Percentiles rank a stretch among this genome's conserved stretches.
These are phyloP conservation scores for Synergus japonicus DNA, from an alignment of 2,888 invertebrate genomes.

Conservation along the genomic window DNA sequence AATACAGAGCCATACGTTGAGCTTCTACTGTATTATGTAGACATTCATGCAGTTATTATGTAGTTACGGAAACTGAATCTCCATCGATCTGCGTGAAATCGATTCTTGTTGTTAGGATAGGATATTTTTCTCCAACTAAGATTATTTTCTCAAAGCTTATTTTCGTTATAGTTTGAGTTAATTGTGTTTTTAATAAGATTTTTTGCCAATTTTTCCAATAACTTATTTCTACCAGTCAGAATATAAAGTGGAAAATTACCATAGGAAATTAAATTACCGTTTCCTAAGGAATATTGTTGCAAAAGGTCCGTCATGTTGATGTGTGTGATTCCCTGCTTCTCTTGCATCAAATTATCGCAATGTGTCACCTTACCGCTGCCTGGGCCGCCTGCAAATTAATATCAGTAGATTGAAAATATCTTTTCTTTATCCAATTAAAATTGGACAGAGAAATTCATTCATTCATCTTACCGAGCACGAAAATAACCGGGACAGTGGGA, in stretches of 20 bases:
- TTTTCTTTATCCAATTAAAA: neutral
- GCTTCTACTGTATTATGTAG: neutral
- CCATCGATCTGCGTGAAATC: conserved; percentile 50
- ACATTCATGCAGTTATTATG: neutral
- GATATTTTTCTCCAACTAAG: no score
- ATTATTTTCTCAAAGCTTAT: no score
- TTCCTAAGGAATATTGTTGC: conserved; percentile 93
- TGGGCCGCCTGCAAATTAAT: conserved; percentile 87
- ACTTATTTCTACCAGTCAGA: neutral
- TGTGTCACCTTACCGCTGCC: conserved; percentile 99
- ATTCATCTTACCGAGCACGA: conserved; percentile 85
- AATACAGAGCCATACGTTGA: neutral
- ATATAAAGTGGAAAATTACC: neutral
- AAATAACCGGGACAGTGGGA: conserved; percentile 92
- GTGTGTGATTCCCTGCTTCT: conserved; percentile 89
- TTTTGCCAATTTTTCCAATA: no score
- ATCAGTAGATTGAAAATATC: neutral
- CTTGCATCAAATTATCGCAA: conserved; percentile 94
- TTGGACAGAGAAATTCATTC: neutral
- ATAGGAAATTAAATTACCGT: conserved; percentile 81
- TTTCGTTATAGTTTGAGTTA: no score
- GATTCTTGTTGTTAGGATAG: conserved; percentile 41
- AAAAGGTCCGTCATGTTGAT: conserved; percentile 95
- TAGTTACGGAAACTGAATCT: conserved; percentile 43
- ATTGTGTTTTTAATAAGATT: no score